These are phyloP conservation scores for Petrophora chlorosata DNA, from an alignment of 2,888 invertebrate genomes.

Conservation along the genomic window DNA sequence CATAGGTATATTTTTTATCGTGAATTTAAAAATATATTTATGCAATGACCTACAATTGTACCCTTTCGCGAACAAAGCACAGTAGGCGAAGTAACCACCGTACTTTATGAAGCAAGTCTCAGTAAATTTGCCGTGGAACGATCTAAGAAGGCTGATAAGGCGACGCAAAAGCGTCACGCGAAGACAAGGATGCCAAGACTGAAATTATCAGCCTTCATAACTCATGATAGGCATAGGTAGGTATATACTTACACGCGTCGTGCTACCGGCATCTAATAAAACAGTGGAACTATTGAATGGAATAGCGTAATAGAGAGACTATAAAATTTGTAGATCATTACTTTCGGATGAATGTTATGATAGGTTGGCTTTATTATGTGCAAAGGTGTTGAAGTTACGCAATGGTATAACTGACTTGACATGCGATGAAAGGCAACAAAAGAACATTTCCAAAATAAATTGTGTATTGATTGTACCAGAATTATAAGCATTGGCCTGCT, in stretches of 20 bases:
- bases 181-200: constrained; percentile 45
- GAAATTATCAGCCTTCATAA: constrained; percentile 58
- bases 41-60: constrained; percentile 35
- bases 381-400: too few species aligned
- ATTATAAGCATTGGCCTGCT: too few species aligned
- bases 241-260: constrained; percentile 39
- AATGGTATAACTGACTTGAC: too few species aligned
- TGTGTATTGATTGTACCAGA: too few species aligned
- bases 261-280: constrained; percentile 15
- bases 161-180: constrained; percentile 56
- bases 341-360: neutral
- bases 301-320: neutral
- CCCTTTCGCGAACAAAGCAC: constrained; percentile 34
- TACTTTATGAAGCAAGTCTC: constrained; percentile 46
- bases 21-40: too few species aligned
- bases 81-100: constrained; percentile 38
- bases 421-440: too few species aligned
- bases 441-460: too few species aligned
- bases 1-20: too few species aligned
- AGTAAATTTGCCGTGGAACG: constrained; percentile 54
- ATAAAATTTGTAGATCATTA: neutral
- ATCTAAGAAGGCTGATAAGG: constrained; percentile 54
- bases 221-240: constrained; percentile 49
- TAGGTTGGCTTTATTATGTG: too few species aligned
- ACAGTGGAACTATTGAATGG: too few species aligned